These are phyloP conservation scores for Notocelia uddmanniana DNA, from an alignment of 2,888 invertebrate genomes.

Conservation along the genomic window DNA sequence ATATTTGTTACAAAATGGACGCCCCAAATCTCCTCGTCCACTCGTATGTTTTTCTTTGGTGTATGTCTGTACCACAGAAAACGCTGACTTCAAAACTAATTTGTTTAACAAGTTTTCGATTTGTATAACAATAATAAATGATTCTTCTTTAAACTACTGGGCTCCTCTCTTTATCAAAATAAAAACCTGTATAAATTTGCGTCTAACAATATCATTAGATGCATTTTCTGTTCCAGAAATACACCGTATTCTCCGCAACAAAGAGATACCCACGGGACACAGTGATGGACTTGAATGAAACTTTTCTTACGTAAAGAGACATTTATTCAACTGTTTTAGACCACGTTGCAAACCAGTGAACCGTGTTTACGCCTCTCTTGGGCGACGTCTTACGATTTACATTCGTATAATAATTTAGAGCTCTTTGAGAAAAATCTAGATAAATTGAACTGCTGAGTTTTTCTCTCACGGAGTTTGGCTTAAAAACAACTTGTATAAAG, in stretches of 20 bases:
- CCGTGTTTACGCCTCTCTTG: neutral
- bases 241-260: neutral
- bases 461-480: no score
- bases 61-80: no score
- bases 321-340: slow-evolving; percentile 28
- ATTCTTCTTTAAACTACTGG: neutral
- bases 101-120: no score
- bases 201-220: neutral
- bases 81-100: no score
- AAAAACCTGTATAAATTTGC: neutral
- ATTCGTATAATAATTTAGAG: neutral
- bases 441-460: no score
- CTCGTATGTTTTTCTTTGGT: no score
- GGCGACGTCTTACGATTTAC: slow-evolving; percentile 14
- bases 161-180: neutral
- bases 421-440: no score
- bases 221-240: slow-evolving; percentile 4
- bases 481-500: no score
- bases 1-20: no score
- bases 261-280: slow-evolving; percentile 10
- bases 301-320: slow-evolving; percentile 18
- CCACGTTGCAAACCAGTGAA: slow-evolving; percentile 8
- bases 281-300: slow-evolving; percentile 35
- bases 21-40: no score
- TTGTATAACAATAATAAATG: no score